These are phyloP conservation scores for Conistra vaccinii DNA, from an alignment of 2,888 invertebrate species.

Conservation along the genomic window DNA sequence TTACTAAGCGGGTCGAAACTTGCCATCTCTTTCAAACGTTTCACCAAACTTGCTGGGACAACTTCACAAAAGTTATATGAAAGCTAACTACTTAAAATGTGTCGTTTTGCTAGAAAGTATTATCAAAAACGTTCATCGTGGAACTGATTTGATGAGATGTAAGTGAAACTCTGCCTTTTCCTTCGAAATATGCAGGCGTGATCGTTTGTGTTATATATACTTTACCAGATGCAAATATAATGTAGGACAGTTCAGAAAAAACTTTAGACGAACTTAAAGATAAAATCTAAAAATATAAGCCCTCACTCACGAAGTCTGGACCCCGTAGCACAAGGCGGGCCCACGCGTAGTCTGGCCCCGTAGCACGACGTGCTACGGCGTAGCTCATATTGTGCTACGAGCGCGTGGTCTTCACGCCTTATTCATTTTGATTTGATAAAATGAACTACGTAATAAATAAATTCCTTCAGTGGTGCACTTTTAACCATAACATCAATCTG, in stretches of 20 bases:
- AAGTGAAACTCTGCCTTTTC: background rate
- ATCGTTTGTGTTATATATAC: background rate
- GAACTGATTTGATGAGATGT: background rate
- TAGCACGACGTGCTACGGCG: constrained; percentile 39
- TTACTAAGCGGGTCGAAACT: background rate
- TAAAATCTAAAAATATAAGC: background rate
- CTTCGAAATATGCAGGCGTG: background rate
- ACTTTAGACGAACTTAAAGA: background rate
- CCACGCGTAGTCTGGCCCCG: background rate
- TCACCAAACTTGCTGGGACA: background rate
- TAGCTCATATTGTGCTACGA: constrained; percentile 33
- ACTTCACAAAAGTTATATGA: background rate
- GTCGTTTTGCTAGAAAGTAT: background rate
- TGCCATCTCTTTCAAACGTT: constrained; percentile 8
- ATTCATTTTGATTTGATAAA: background rate
- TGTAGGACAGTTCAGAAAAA: background rate
- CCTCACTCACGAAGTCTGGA: background rate
- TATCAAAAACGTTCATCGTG: background rate
- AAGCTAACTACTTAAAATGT: background rate
- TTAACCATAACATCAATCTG: background rate
- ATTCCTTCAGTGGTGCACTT: background rate
- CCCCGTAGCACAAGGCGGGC: constrained; percentile 14
- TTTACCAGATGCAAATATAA: background rate
- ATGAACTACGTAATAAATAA: background rate
- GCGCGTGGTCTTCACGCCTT: too few species aligned